These are phyloP conservation scores for Trididemnum miniatum DNA, from an alignment of 23 tunicate genomes.

Conservation along the genomic window DNA sequence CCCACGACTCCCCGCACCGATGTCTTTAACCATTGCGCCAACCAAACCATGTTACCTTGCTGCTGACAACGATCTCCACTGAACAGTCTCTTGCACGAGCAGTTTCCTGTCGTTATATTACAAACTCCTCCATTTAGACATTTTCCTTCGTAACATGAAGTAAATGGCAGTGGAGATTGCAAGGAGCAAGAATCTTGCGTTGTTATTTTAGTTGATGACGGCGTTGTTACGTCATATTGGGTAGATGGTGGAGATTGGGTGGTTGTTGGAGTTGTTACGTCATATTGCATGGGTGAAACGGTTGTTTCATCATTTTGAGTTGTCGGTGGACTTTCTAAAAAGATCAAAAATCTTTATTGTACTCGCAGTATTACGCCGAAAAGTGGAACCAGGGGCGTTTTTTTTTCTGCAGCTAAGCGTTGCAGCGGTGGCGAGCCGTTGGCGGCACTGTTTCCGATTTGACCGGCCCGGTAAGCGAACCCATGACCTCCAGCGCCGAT, in stretches of 20 bases:
- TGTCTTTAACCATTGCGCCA: no score
- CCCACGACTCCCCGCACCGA: no score
- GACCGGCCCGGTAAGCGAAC: no score
- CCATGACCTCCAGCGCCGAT: no score
- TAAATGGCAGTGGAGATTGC: not conserved
- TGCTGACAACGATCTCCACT: conserved; percentile 59
- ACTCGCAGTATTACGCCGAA: no score
- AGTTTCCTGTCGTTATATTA: conserved; percentile 35
- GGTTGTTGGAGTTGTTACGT: not conserved
- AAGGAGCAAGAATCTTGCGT: not conserved
- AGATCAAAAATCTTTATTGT: no score
- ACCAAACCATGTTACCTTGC: conserved; percentile 28
- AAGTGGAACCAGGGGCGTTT: no score
- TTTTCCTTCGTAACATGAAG: conserved; percentile 50
- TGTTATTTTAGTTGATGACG: not conserved
- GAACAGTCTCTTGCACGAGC: conserved; percentile 58
- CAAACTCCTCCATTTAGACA: conserved; percentile 79
- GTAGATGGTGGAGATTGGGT: not conserved
- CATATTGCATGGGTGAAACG: not conserved
- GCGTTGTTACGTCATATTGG: not conserved
- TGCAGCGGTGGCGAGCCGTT: no score
- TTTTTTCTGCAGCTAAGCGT: no score
- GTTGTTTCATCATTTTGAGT: conserved; percentile 13
- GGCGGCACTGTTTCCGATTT: no score
- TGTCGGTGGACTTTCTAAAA: no score